These are phyloP conservation scores for Zele albiditarsus DNA, from an alignment of 2,888 invertebrate genomes.

Conservation along the genomic window DNA sequence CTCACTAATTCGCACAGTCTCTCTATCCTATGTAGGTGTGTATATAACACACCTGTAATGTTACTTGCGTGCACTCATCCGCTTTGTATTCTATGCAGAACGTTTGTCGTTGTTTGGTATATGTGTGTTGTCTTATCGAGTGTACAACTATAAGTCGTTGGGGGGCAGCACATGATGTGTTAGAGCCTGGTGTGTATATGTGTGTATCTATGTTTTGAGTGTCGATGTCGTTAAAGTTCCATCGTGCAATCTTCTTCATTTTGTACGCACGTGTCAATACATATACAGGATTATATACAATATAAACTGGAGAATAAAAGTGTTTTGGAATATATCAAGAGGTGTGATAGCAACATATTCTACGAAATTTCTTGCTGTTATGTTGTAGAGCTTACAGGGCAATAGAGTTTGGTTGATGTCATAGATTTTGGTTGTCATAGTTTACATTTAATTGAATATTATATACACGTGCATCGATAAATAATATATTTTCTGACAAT, in stretches of 20 bases:
- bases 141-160: constrained; percentile 16
- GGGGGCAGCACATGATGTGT: background rate
- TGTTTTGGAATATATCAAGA: too few relatives aligned
- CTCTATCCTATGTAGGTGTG: background rate
- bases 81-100: constrained; percentile 23
- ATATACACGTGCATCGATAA: too few relatives aligned
- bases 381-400: too few relatives aligned
- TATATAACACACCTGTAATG: background rate
- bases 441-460: too few relatives aligned
- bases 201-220: background rate
- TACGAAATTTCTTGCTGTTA: too few relatives aligned
- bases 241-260: background rate
- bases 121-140: constrained; percentile 33
- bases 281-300: background rate
- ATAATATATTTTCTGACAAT: too few relatives aligned
- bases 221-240: too few relatives aligned
- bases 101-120: constrained; percentile 5
- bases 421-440: too few relatives aligned
- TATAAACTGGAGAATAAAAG: too few relatives aligned
- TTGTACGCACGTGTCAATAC: constrained; percentile 24
- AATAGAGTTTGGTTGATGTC: too few relatives aligned
- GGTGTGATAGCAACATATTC: too few relatives aligned
- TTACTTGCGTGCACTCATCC: background rate
- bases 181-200: background rate
- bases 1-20: background rate